phyloP scores from a whole-genome alignment of 2,113 vertebrate species.

The Calyptomena viridis region DNA sequence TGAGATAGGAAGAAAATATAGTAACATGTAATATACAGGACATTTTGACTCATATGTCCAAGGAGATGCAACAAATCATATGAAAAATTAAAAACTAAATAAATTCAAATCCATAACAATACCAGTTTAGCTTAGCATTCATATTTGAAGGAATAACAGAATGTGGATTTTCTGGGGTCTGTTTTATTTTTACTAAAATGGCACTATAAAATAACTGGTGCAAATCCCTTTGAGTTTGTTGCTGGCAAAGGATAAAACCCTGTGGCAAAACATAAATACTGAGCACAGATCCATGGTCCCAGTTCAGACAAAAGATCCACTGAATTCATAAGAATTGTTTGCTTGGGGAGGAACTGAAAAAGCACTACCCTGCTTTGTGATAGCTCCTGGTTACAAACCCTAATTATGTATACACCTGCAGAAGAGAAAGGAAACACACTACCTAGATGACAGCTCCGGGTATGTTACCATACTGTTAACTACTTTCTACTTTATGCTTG shows the following conservation, averaged over 20 bases:
- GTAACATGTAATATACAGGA: neutral
- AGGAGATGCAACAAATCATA: neutral
- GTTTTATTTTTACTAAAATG: neutral
- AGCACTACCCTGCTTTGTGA: neutral
- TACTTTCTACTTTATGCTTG: neutral
- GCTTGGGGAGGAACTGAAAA: neutral
- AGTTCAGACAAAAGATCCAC: neutral
- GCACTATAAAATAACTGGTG: neutral
- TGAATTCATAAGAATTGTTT: neutral
- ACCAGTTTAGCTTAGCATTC: neutral
- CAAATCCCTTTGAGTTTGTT: neutral
- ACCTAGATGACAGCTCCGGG: neutral
- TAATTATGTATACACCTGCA: neutral
- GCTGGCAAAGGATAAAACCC: neutral
- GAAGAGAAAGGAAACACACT: neutral
- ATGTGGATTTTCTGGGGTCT: neutral
- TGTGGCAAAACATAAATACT: neutral
- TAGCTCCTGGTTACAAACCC: neutral
- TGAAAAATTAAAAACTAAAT: neutral
- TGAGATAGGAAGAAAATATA: neutral
- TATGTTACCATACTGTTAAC: neutral
- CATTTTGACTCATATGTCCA: neutral
- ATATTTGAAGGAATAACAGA: neutral
- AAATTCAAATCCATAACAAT: neutral
- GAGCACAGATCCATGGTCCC: neutral